These are phyloP conservation scores for Philopedon plagiatum DNA, from an alignment of 2,888 invertebrate genomes.

Conservation along the genomic window DNA sequence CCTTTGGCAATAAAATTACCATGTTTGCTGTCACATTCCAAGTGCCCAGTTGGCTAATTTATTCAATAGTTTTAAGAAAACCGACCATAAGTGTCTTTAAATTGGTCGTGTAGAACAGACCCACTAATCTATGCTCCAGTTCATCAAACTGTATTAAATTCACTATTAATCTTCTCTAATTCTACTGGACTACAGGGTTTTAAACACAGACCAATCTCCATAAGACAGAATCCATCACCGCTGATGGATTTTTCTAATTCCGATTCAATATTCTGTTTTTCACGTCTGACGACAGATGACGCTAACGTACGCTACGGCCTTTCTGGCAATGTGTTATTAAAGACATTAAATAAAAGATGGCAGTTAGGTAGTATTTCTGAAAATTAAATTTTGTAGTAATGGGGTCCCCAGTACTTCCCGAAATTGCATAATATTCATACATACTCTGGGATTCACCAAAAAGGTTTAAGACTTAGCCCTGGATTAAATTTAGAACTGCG, in stretches of 20 bases:
- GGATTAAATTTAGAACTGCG: too few relatives aligned
- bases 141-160: neutral
- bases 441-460: too few relatives aligned
- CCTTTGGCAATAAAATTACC: too few relatives aligned
- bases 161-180: neutral
- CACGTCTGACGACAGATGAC: neutral
- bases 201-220: neutral
- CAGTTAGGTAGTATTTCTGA: neutral
- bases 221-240: conserved; percentile 20
- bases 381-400: neutral
- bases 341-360: neutral
- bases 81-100: too few relatives aligned
- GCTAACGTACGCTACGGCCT: neutral
- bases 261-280: neutral
- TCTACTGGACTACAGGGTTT: neutral
- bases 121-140: too few relatives aligned
- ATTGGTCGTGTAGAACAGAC: too few relatives aligned
- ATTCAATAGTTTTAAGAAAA: too few relatives aligned
- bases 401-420: too few relatives aligned
- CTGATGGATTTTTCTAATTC: conserved; percentile 2
- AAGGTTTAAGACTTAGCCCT: too few relatives aligned
- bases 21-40: too few relatives aligned
- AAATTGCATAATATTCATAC: too few relatives aligned
- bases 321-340: conserved; percentile 6
- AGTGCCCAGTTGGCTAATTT: too few relatives aligned